Evolutionary conservation across 1,140 invertebrate genomes (phyloP), one percentile per base, ranked within the genome.

Genomic region (Micrasema longulum): DNA sequence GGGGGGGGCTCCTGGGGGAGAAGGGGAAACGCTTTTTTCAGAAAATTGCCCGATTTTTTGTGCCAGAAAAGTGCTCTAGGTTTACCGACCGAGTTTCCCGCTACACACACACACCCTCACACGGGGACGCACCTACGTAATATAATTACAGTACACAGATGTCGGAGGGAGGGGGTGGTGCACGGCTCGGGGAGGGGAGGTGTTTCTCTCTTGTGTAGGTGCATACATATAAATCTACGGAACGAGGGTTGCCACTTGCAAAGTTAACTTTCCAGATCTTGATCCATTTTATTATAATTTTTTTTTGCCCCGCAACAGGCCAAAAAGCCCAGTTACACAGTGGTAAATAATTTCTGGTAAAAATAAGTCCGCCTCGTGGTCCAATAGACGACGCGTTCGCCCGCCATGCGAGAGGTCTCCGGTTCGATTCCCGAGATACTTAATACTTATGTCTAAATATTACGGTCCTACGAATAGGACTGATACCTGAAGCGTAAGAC

Each of bases 61-160:
- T 53, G 16, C 16, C 63, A 41, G 55, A 60, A 41, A 60, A 60
- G 52, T 55, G 52, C 18, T 55, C 12, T 55, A 55, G 55, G 55
- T 60, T 60, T 60, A 60, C 35, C 55, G 55, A 60, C 55, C 55
- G 55, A 60, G 36, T 60, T 60, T 60, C 22, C 55, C 55, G 55
- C 23, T 16, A 2, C 26, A 31, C 26, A 31, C 26, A 7, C 26
- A 31, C 26, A 31, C 26, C 2, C 3, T 2, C 26, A 7, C 26
- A 31, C 26, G 7, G n/a, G n/a, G 26, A 16, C n/a, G 0, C 4
- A 5, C n/a, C 14, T 14, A 3, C n/a, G 43, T 47, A 20, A n/a
- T n/a, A n/a, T n/a, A n/a, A n/a, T n/a, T 60, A 16, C 55, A 11
- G 55, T 60, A 35, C 22, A 35, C 16, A 7, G 35, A 14, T 38